These are phyloP conservation scores for Drosophila setifemur DNA, from an alignment of 1,140 invertebrate genomes.

Conservation along the genomic window DNA sequence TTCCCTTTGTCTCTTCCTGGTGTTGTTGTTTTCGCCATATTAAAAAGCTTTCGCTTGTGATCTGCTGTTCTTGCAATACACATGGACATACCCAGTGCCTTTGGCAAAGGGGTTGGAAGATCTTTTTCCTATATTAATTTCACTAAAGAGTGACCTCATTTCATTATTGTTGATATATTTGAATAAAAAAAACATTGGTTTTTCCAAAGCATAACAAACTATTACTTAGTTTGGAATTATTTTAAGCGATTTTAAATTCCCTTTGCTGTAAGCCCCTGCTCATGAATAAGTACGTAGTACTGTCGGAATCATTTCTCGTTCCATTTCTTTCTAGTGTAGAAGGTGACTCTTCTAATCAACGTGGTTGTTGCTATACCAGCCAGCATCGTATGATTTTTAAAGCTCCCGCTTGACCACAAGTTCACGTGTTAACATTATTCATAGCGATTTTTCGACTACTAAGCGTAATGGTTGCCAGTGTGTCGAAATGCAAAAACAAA, in stretches of 20 bases:
- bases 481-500: conserved; percentile 14
- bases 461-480: neutral
- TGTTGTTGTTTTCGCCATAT: conserved; percentile 6
- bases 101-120: neutral
- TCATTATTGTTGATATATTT: no score
- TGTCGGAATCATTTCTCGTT: no score
- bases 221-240: no score
- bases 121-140: no score
- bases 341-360: conserved; percentile 8
- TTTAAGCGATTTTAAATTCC: no score
- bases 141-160: no score
- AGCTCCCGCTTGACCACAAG: conserved; percentile 16
- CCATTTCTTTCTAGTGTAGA: neutral
- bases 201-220: no score
- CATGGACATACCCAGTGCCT: neutral
- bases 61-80: conserved; percentile 21
- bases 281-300: neutral
- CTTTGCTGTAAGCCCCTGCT: no score
- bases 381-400: conserved; percentile 34
- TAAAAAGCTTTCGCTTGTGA: conserved; percentile 28
- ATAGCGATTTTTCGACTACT: neutral
- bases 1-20: neutral
- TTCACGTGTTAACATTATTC: conserved; percentile 29
- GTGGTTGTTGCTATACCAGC: conserved; percentile 4
- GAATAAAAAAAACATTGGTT: no score